Conservation (phyloP, 1,140 invertebrate genomes). For the Drosophila neocordata region DNA sequence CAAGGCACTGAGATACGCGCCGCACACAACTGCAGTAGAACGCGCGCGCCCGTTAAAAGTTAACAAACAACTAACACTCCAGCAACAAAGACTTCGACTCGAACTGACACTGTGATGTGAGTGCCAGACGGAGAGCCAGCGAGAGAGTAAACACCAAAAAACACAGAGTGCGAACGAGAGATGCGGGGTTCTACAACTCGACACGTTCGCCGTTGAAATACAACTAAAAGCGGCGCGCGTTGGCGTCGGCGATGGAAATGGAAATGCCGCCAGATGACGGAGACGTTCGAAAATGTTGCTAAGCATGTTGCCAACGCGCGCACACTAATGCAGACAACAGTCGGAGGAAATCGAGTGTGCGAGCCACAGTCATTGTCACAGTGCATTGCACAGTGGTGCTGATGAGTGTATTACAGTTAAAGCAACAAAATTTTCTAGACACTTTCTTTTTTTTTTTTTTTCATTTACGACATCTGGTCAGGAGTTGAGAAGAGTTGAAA, state of each 20-base stretch:
- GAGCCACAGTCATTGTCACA: background rate
- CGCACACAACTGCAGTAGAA: constrained; percentile 33
- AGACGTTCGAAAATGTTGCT: constrained; percentile 12
- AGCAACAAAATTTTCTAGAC: too few species aligned
- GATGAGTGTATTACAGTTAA: too few species aligned
- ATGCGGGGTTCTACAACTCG: constrained; percentile 10
- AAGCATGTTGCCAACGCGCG: constrained; percentile 9
- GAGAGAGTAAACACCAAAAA: background rate
- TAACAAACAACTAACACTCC: constrained; percentile 16
- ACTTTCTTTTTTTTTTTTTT: too few species aligned
- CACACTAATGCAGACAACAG: constrained; percentile 5
- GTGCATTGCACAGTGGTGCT: constrained; percentile 5
- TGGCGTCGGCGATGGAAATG: constrained; percentile 12
- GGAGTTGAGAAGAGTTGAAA: too few species aligned
- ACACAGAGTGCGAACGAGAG: constrained; percentile 9
- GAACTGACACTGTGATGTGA: background rate
- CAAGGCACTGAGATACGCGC: constrained; percentile 22
- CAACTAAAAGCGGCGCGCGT: constrained; percentile 36
- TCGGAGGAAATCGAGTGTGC: background rate
- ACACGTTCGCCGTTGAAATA: constrained; percentile 37
- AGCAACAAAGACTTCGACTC: constrained; percentile 24
- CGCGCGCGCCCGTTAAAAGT: constrained; percentile 27
- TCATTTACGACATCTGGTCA: too few species aligned
- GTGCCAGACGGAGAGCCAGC: constrained; percentile 16
- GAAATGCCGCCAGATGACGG: constrained; percentile 25